A percentile compares a stretch with the other conserved stretches of the same genome.
Evolutionary conservation across 2,888 invertebrate genomes (phyloP).

Genomic region (Geophilus truncorum): DNA sequence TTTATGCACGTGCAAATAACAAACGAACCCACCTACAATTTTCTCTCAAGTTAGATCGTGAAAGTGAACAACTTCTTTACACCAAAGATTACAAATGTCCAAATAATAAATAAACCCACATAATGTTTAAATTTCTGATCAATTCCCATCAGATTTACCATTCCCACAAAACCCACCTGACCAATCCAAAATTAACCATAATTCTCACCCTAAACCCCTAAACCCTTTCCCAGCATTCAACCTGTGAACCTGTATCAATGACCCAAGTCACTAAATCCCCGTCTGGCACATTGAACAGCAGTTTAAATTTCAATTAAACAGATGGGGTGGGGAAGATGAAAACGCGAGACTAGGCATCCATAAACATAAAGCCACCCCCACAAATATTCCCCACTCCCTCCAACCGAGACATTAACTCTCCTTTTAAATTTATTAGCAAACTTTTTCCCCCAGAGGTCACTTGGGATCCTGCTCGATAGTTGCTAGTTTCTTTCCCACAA

Average conservation of each 20-base stretch:
- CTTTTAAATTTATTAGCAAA: constrained; percentile 2
- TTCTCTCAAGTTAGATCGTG: too few species aligned
- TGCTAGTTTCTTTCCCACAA: constrained; percentile 4
- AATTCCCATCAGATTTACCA: too few species aligned
- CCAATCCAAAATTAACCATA: too few species aligned
- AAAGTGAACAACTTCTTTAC: too few species aligned
- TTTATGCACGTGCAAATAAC: too few species aligned
- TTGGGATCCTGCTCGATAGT: constrained; percentile 2
- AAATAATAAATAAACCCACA: too few species aligned
- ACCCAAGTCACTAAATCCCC: not conserved
- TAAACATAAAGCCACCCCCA: constrained; percentile 6
- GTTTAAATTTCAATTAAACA: constrained; percentile 27
- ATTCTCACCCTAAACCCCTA: too few species aligned
- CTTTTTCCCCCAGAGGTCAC: not conserved
- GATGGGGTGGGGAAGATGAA: not conserved
- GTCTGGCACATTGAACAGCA: not conserved
- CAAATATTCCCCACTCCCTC: not conserved
- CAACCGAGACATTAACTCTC: not conserved
- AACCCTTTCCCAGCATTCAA: too few species aligned
- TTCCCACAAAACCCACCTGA: too few species aligned
- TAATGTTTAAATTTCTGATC: too few species aligned
- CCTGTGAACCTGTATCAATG: not conserved
- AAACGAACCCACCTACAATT: too few species aligned
- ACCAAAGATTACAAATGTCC: too few species aligned
- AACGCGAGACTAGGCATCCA: not conserved